Conservation (phyloP, 2,888 invertebrate genomes). For the Imbricaverruca yamaguchii region DNA sequence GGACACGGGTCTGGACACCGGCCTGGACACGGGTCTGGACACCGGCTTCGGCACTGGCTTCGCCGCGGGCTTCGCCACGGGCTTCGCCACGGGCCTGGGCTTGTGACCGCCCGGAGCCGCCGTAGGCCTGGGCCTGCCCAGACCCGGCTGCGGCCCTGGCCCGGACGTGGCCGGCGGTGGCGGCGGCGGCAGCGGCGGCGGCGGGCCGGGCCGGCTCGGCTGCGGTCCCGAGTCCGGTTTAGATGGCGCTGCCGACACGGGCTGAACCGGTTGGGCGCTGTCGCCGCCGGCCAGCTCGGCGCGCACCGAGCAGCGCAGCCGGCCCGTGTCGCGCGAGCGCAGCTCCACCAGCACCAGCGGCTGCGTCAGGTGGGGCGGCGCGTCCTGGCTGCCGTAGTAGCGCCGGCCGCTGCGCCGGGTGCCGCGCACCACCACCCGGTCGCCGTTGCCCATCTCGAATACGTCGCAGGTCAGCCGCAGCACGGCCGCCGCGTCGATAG, state of each 20-base stretch:
- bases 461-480: not conserved
- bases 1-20: not conserved
- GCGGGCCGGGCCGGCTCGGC: too few relatives aligned
- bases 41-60: not conserved
- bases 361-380: not conserved
- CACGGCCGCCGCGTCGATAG: not conserved
- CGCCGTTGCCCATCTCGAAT: not conserved
- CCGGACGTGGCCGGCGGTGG: not conserved
- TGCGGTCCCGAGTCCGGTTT: not conserved
- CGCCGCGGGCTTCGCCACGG: not conserved
- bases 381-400: not conserved
- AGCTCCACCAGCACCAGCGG: not conserved
- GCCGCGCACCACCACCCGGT: not conserved
- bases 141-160: not conserved
- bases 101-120: too few relatives aligned
- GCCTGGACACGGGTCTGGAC: not conserved
- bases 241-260: not conserved
- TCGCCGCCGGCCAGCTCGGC: not conserved
- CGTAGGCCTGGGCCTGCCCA: too few relatives aligned
- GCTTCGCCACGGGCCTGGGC: not conserved
- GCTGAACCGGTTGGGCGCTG: not conserved
- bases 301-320: conserved; percentile 4
- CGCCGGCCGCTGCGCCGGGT: not conserved
- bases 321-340: not conserved
- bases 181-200: too few relatives aligned